Base-by-base conservation (phyloP, 2,888 invertebrate species). In the Artemia sp. region DNA sequence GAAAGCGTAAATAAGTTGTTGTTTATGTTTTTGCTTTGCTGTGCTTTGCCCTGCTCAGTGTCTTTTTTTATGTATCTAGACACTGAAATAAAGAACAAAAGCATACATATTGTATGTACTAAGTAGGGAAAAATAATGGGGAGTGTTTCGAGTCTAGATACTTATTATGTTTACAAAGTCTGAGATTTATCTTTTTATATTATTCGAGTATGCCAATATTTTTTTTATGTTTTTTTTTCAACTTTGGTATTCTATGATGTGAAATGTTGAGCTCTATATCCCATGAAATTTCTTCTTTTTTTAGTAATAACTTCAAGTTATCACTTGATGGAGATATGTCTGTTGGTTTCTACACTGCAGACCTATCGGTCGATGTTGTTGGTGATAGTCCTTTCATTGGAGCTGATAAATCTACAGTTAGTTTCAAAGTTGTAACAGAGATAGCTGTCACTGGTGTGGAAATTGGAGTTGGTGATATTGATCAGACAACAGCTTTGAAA, bases 401-500 rank as follows among this genome's bases (percentile, higher is more conserved):
- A 8, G 80, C 79, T 69, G 82, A 86, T 50, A 82, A 81, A 24
- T 85, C 83, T 73, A 78, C 79, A 2, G 77, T 82, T 8, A 79
- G 79, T 24, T 79, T 84, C 0, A 87, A 89, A 71, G 87, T 91
- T 19, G 80, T 90, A 70, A 88, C 90, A 1, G 86, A 87, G 73
- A 85, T 90, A 0, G 83, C 83, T 72, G 83, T 94, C 0, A 85
- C 87, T 74, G 85, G 83, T 70, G 82, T 91, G 68, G 93, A 95
- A 78, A 82, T 96, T 68, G 92, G 92, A 7, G 84, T 94, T 24
- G 89, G 87, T 4, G 95, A 96, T 78, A 86, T 90, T 8, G 95
- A 96, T 78, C 91, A 93, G 50, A 87, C 88, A 4, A 87, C 90
- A 50, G 86, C 89, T 70, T 86, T 90, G 0, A 88, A 88, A 77